A percentile compares a stretch with the other conserved stretches of the same genome.
phyloP scores from a whole-genome alignment of 1,140 invertebrate genomes.

The Coenobita brevimanus region DNA sequence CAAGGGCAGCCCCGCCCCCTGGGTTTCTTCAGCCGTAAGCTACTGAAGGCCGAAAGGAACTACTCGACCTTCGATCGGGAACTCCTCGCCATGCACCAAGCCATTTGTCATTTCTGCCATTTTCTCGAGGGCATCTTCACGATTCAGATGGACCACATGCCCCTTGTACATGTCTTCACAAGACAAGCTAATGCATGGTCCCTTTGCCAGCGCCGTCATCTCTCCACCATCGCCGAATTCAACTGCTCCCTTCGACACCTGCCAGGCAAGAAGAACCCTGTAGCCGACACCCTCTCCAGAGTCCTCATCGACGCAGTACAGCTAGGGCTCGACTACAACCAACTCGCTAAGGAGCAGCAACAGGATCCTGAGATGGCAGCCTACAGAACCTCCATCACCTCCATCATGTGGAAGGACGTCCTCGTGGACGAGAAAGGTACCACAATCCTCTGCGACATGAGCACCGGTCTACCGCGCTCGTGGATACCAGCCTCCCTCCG shows the following conservation, averaged over 20 bases:
- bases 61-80: constrained; percentile 69
- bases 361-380: not conserved
- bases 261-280: no score
- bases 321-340: not conserved
- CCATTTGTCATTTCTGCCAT: constrained; percentile 70
- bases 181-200: no score
- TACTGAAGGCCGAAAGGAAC: no score
- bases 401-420: constrained; percentile 4
- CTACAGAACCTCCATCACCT: not conserved
- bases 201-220: no score
- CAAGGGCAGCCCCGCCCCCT: constrained; percentile 44
- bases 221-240: constrained; percentile 12
- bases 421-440: not conserved
- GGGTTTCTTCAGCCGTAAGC: constrained; percentile 55
- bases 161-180: no score
- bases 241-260: no score
- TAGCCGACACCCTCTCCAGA: no score
- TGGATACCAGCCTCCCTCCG: not conserved
- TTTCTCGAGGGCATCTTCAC: constrained; percentile 70
- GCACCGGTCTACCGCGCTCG: not conserved
- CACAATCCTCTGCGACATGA: no score
- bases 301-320: not conserved
- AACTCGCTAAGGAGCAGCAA: no score
- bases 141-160: no score
- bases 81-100: no score